Conservation (phyloP, 2,113 vertebrate species). For the Zosterops japonicus region DNA sequence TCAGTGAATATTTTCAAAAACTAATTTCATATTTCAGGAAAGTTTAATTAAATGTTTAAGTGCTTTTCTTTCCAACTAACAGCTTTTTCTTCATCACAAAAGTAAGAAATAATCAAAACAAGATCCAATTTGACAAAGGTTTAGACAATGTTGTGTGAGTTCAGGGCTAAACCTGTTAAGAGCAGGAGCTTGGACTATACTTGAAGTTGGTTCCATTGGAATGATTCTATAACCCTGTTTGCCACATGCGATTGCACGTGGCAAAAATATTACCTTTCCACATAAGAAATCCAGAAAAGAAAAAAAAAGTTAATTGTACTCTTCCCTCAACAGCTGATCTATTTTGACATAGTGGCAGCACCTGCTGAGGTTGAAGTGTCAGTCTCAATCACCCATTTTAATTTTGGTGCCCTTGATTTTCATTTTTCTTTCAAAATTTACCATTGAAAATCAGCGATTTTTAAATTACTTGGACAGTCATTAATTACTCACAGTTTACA, state of each 20-base stretch:
- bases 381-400: neutral
- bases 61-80: neutral
- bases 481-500: neutral
- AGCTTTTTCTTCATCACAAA: neutral
- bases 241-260: neutral
- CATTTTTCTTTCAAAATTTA: neutral
- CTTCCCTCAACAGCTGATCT: neutral
- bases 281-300: neutral
- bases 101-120: neutral
- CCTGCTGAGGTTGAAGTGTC: neutral
- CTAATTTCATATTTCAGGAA: neutral
- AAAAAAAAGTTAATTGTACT: neutral
- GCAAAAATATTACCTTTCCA: neutral
- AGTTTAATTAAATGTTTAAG: neutral
- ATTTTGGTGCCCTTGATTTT: neutral
- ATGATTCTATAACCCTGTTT: neutral
- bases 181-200: neutral
- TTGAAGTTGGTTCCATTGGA: neutral
- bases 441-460: neutral
- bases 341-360: neutral
- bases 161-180: neutral
- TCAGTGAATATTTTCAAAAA: neutral
- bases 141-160: rapidly evolving
- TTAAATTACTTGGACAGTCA: neutral
- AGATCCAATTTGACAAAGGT: neutral